phyloP scores from a whole-genome alignment of 2,113 vertebrate species.

The Hypanus sabinus region DNA sequence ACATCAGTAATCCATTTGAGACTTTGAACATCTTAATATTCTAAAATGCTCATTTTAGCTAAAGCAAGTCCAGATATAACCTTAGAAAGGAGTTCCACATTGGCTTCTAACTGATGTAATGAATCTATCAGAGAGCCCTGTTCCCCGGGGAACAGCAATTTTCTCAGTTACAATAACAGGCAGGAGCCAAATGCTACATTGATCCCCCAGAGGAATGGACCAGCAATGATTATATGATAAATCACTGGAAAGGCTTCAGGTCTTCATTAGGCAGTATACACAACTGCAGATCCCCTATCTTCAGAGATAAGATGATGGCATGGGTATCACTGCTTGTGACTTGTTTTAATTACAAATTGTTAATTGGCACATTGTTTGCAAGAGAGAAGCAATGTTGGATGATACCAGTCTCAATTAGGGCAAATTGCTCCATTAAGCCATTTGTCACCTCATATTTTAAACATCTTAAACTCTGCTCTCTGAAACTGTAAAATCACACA shows the following conservation, averaged over 20 bases:
- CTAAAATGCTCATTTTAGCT: background rate
- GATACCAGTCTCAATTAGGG: background rate
- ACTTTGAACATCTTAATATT: background rate
- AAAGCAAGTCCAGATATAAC: background rate
- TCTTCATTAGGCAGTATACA: background rate
- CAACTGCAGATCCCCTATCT: background rate
- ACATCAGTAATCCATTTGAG: background rate
- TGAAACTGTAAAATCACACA: background rate
- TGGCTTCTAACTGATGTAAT: background rate
- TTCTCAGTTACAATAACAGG: background rate
- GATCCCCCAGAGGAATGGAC: background rate
- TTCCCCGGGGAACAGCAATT: background rate
- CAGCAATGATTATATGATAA: background rate
- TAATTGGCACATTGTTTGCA: background rate
- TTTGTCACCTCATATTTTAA: background rate
- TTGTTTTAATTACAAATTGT: conserved; percentile 19
- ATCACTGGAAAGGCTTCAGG: background rate
- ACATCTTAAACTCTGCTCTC: background rate
- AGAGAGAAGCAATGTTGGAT: background rate
- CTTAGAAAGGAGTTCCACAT: background rate
- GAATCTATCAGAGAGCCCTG: background rate
- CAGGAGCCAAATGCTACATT: background rate
- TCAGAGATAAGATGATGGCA: background rate
- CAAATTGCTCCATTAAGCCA: background rate
- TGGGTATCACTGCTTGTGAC: background rate